Conservation (phyloP, 30 jellyfish, hydroid and myxozoan genomes). For the Hydra vulgaris region DNA sequence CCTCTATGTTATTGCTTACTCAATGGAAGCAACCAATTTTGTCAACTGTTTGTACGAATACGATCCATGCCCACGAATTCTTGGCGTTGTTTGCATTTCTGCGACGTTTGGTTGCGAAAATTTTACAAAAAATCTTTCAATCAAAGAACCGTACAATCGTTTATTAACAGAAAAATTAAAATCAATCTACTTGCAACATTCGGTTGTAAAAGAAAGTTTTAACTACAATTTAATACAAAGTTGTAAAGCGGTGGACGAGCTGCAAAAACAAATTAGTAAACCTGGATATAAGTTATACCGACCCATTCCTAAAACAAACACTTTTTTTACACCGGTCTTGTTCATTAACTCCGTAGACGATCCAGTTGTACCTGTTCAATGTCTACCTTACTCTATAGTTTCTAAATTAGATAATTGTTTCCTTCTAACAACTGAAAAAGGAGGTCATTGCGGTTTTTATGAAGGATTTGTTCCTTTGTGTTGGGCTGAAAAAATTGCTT, state of each 20-base stretch:
- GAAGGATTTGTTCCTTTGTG: conserved; percentile 17
- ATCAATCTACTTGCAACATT: conserved; percentile 9
- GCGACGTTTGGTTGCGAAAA: conserved; percentile 30
- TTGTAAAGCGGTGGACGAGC: conserved; percentile 7
- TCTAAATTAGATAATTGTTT: conserved; percentile 7
- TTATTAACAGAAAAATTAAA: conserved; percentile 20
- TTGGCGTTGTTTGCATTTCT: conserved; percentile 21
- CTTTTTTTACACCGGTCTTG: conserved; percentile 2
- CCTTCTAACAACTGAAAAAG: conserved; percentile 22
- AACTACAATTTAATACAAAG: neutral
- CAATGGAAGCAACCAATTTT: conserved; percentile 26
- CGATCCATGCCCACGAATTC: neutral
- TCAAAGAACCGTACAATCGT: conserved; percentile 21
- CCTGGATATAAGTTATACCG: neutral
- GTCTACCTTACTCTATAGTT: conserved; percentile 3
- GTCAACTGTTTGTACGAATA: conserved; percentile 6
- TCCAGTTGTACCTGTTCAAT: conserved; percentile 25
- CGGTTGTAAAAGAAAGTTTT: neutral
- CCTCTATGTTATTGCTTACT: conserved; percentile 16
- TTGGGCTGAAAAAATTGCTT: conserved; percentile 21
- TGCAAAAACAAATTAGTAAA: conserved; percentile 22
- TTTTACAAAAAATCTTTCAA: conserved; percentile 6
- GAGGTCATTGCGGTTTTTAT: conserved; percentile 30
- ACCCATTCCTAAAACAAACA: neutral
- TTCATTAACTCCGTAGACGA: conserved; percentile 22